phyloP scores from a whole-genome alignment of 2,797 vertebrate species.

The Sebastes diaconus region DNA sequence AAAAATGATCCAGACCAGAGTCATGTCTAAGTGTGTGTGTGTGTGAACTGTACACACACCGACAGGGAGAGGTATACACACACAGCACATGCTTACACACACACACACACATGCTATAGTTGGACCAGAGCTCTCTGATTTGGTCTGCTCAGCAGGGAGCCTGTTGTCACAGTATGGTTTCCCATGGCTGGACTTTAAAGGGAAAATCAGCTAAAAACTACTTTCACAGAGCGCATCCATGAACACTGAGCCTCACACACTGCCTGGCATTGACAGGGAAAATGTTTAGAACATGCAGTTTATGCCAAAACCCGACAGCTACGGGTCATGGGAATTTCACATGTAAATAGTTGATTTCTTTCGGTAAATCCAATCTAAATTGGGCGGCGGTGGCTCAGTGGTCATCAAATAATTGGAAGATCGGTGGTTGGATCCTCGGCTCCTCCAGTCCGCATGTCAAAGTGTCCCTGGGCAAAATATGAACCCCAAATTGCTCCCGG shows the following conservation, averaged over 20 bases:
- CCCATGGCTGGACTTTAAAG: slow-evolving; percentile 52
- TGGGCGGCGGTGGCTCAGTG: too few species aligned
- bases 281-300: background rate
- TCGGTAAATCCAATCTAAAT: background rate
- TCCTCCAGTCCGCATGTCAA: too few species aligned
- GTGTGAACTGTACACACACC: background rate
- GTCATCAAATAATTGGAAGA: too few species aligned
- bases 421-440: too few species aligned
- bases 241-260: slow-evolving; percentile 1
- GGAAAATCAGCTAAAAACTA: slow-evolving; percentile 33
- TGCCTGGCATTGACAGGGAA: slow-evolving; percentile 3
- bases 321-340: background rate
- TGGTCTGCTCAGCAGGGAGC: slow-evolving; percentile 57
- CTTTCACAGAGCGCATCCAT: background rate
- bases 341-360: background rate
- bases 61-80: background rate
- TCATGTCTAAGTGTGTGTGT: background rate
- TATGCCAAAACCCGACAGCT: background rate
- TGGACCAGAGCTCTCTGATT: slow-evolving; percentile 58
- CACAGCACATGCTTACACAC: slow-evolving; percentile 32
- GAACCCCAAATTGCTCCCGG: too few species aligned
- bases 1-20: slow-evolving; percentile 48
- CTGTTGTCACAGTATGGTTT: slow-evolving; percentile 62
- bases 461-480: too few species aligned
- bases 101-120: slow-evolving; percentile 38